Conservation (phyloP, 2,113 vertebrate genomes). For the Sapayoa aenigma region DNA sequence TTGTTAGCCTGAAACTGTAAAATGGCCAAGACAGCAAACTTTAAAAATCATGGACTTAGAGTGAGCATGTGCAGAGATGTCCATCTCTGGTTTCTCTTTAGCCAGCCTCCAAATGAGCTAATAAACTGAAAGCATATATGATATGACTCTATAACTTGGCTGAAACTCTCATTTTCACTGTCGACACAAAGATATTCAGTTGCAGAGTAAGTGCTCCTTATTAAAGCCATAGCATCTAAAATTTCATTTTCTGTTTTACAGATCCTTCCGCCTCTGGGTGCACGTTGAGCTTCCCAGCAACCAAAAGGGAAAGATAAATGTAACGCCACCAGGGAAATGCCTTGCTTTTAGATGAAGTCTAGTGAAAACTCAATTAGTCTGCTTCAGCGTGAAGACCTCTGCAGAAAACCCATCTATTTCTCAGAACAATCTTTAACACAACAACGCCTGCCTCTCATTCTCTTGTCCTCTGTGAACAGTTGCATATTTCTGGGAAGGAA, state of each 20-base stretch:
- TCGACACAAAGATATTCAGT: slow-evolving; percentile 4
- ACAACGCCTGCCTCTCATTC: neutral
- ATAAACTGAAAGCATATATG: slow-evolving; percentile 63
- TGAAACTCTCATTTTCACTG: slow-evolving; percentile 35
- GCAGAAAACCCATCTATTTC: neutral
- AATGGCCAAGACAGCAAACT: slow-evolving; percentile 51
- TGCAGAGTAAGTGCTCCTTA: slow-evolving; percentile 7
- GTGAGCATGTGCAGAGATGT: slow-evolving; percentile 61
- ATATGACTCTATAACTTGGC: slow-evolving; percentile 38
- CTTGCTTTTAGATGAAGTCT: neutral
- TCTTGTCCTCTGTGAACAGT: neutral
- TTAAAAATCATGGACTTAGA: slow-evolving; percentile 38
- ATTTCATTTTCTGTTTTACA: slow-evolving; percentile 43
- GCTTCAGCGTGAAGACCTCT: neutral
- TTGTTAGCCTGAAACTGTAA: slow-evolving; percentile 40
- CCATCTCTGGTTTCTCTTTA: slow-evolving; percentile 65
- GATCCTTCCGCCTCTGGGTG: neutral
- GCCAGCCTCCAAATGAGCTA: slow-evolving; percentile 55
- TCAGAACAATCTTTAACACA: neutral
- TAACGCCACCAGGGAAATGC: neutral
- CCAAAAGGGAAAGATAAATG: neutral
- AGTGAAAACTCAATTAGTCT: neutral
- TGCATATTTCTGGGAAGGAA: neutral
- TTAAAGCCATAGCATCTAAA: slow-evolving; percentile 9
- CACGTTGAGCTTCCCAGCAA: neutral